Evolutionary conservation across 2,797 vertebrate genomes (phyloP), one percentile per base, ranked within the genome.

Genomic region (Manis crassicaudata): DNA sequence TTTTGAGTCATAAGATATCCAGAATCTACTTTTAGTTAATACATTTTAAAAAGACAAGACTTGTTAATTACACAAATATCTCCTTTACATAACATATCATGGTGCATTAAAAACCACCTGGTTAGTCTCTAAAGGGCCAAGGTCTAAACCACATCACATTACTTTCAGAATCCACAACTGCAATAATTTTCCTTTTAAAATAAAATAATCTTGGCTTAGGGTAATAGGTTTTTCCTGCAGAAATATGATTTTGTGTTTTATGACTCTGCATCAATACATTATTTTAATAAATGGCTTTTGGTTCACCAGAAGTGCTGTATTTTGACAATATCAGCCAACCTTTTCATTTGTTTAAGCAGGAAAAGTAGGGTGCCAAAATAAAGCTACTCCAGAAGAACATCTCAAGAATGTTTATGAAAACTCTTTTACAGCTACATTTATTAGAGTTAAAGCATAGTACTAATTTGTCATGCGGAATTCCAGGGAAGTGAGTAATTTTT

Each of bases 391-490:
- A 97, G 97, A 97, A 98, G 98, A 98, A 98, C 96, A 98, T 98
- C 97, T 98, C 96, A 98, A 98, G 98, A 98, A 98, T 98, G 98
- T 98, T 98, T 98, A 98, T 98, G 97, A 98, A 98, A 98, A 98
- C 98, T 97, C 94, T 90, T 94, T 95, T 98, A 92, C 92, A 98
- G 97, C 96, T 98, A 97, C 98, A 98, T 98, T 98, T 98, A 98
- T 98, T 98, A 98, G 94, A 98, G 96, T 94, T 25, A 88, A 98
- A 98, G 95, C 79, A 63, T 91, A 98, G 96, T 95, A 96, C 96
- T 98, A 98, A 98, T 98, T 98, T 98, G 97, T 98, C 98, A 98
- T 98, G 97, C 94, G 98, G 97, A 98, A 98, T 98, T 98, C 98
- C 98, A 98, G 93, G 94, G 96, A 97, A 98, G 96, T 98, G 98